Evolutionary conservation across 2,888 invertebrate genomes (phyloP).

Genomic region (Cephus nigrinus): DNA sequence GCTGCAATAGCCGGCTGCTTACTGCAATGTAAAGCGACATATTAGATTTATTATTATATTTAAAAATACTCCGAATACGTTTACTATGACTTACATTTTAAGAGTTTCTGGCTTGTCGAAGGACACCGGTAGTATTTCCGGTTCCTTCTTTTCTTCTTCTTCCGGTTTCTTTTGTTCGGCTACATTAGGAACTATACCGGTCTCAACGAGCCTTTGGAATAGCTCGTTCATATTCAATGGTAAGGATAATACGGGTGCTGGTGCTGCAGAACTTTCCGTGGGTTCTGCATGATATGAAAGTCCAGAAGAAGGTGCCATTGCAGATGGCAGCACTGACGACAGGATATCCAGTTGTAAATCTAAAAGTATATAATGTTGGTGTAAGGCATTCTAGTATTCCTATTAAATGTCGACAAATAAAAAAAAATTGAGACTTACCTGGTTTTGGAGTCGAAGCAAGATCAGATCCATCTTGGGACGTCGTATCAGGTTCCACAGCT

Average conservation of each 20-base stretch:
- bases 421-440: constrained; percentile 30
- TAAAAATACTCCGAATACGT: neutral
- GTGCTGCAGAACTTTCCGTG: constrained; percentile 43
- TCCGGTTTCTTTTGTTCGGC: constrained; percentile 52
- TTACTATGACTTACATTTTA: constrained; percentile 72
- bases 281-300: constrained; percentile 57
- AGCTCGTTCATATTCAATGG: constrained; percentile 82
- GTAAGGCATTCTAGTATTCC: neutral
- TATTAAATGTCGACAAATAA: neutral
- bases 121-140: constrained; percentile 73
- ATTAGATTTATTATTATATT: constrained; percentile 6
- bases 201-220: constrained; percentile 86
- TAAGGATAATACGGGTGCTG: constrained; percentile 57
- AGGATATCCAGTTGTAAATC: constrained; percentile 72
- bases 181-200: constrained; percentile 77
- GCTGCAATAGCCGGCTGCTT: constrained; percentile 79
- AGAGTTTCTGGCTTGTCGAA: constrained; percentile 79
- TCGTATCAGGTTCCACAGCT: constrained; percentile 49
- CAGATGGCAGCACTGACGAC: constrained; percentile 74
- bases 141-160: constrained; percentile 55
- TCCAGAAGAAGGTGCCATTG: constrained; percentile 70
- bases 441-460: constrained; percentile 43
- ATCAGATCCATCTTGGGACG: constrained; percentile 57
- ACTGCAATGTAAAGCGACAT: constrained; percentile 63
- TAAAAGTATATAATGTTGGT: constrained; percentile 32